phyloP scores from a whole-genome alignment of 2,797 vertebrate species.

The Sylvia borin region DNA sequence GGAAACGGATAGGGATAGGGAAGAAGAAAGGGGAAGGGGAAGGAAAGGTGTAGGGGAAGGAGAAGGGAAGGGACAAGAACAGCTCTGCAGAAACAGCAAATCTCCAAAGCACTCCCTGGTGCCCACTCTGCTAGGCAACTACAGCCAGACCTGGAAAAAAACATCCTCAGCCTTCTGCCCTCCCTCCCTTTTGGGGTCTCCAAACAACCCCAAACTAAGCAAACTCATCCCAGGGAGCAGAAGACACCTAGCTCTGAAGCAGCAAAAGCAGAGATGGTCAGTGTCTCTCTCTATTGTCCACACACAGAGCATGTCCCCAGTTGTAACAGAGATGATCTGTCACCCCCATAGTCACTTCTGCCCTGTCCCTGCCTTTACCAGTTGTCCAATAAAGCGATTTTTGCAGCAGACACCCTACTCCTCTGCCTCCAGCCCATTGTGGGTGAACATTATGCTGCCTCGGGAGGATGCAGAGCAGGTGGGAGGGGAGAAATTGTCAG shows the following conservation, averaged over 20 bases:
- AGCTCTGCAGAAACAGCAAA: background rate
- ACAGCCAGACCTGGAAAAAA: background rate
- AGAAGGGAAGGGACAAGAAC: background rate
- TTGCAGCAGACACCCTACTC: background rate
- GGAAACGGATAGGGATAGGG: too few relatives aligned
- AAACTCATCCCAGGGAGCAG: background rate
- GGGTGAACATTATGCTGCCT: background rate
- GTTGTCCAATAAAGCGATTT: background rate
- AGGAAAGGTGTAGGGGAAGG: too few relatives aligned
- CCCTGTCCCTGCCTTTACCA: background rate
- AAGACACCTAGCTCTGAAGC: background rate
- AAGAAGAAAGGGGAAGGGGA: too few relatives aligned
- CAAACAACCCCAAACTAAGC: background rate
- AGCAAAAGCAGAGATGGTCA: background rate
- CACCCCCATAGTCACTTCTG: accelerated
- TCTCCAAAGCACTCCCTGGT: background rate
- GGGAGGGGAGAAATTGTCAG: background rate
- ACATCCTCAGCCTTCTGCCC: background rate
- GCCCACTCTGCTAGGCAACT: background rate
- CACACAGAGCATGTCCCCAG: background rate
- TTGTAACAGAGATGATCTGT: accelerated
- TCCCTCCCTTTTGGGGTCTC: background rate
- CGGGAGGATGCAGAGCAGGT: accelerated
- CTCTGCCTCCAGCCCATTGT: accelerated
- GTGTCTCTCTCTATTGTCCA: background rate